Percentiles rank a stretch among this genome's conserved stretches.
These are phyloP conservation scores for Festucalex cinctus DNA, from an alignment of 2,113 vertebrate species.

Conservation along the genomic window DNA sequence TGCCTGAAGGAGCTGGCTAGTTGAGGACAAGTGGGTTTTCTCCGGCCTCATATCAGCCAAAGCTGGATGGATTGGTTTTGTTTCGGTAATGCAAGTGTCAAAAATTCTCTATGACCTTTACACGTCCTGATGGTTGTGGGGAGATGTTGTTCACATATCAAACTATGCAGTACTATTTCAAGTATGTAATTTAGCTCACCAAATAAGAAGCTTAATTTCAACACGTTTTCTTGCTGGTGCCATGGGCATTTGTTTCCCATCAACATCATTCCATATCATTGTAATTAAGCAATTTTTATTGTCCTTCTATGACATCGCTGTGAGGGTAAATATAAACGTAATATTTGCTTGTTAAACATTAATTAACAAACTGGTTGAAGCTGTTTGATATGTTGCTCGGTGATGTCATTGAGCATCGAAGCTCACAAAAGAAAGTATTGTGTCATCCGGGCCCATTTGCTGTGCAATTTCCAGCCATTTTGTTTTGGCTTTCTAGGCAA, in stretches of 20 bases:
- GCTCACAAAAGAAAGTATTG: not conserved
- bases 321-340: constrained; percentile 37
- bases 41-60: not conserved
- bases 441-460: not conserved
- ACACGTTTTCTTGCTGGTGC: constrained; percentile 34
- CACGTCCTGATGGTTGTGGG: constrained; percentile 5
- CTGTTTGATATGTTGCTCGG: constrained; percentile 21
- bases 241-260: constrained; percentile 14
- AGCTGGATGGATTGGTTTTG: not conserved
- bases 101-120: constrained; percentile 5
- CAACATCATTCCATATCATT: constrained; percentile 31
- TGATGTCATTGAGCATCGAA: not conserved
- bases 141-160: constrained; percentile 22
- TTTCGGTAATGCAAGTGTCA: not conserved
- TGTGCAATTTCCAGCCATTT: not conserved
- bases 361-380: constrained; percentile 22
- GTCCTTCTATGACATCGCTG: constrained; percentile 43
- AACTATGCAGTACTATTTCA: constrained; percentile 25
- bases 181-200: constrained; percentile 40
- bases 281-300: constrained; percentile 54
- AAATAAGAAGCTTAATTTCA: constrained; percentile 31
- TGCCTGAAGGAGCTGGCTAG: not conserved
- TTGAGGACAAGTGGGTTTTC: not conserved
- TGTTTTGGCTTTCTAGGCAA: not conserved
- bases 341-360: constrained; percentile 39